Base-by-base conservation (phyloP, 1,140 invertebrate species). In the Zophobas morio region DNA sequence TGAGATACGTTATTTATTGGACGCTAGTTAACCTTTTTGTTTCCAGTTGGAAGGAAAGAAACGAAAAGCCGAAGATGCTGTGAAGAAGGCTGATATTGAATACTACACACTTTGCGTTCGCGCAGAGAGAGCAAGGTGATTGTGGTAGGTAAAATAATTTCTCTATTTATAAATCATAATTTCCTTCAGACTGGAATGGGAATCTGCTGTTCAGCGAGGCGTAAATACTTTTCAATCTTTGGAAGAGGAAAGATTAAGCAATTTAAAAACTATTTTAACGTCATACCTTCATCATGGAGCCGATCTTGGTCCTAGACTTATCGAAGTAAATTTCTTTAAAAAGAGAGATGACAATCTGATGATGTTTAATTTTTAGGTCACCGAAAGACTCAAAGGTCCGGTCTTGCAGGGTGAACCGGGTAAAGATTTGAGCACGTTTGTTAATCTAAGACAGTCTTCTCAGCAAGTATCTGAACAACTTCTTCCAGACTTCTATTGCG, bases 401-500 rank as follows among this genome's bases (percentile, higher is more conserved):
- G 90, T 96, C 51, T 88, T 89, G 20, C 89, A 88, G 37, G 92
- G 94, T 54, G 93, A 94, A 84, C 89, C 95, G 0, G 89, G 90
- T 8, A 90, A 91, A 77, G 96, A 98, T 83, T 89, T 96, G 79
- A 88, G 91, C 57, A 90, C 89, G 35, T 88, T 93, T 47, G 87
- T 91, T 6, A 90, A 90, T 81, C 87, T 92, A 71, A 86, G 87
- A 51, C 86, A 90, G 76, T 89, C 90, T 56, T 88, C 89, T 40
- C 89, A 86, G 74, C 84, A 86, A 74, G 79, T 85, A 6, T 82
- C 91, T 1, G 94, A 98, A 84, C 96, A 98, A 86, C 88, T 97
- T 36, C 86, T 98, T 46, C 95, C 96, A 0, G 96, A 98, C 85
- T 98, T 97, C 88, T 98, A 97, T 87, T 96, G 96, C 77, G 96